Base-by-base conservation (phyloP, 2,113 vertebrate species). In the Oplegnathus fasciatus region DNA sequence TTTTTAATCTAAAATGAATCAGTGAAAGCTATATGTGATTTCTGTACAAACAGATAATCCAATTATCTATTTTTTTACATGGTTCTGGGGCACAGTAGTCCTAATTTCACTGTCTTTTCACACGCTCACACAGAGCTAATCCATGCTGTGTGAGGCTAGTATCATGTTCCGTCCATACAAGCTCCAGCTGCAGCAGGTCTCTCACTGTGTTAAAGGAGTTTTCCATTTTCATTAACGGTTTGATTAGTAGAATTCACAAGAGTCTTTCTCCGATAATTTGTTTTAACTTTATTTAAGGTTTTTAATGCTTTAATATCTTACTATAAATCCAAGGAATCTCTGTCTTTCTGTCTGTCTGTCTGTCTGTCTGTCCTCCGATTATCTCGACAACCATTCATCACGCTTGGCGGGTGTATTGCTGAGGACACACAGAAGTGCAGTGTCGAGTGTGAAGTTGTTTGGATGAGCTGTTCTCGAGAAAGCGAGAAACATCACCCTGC, bases 21-120 rank as follows among this genome's bases (percentile, higher is more conserved):
- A 55, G 64, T 80, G 10, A 72, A 84, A 78, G 32, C 34, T 71
- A 3, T 30, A 17, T 54, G 34, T 34, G 62, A 76, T 80, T 73
- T 50, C 26, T 78, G 2, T 79, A 46, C 60, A 24, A 73, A 48
- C 20, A 17, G 37, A 50, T 68, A 1, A 26, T 75, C 0, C 5
- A 67, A 9, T 24, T 65, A 1, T n/a, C 3, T 42, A 3, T 67
- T 44, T 13, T 22, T 73, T 40, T 3, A 20, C 55, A 15, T 24
- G 28, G 8, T 17, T 9, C 55, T 74, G 26, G 6, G 28, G 9
- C 4, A 9, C 3, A 30, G 46, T 28, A 20, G 44, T 48, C 6
- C 44, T 52, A 22, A 37, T 60, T 13, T 55, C 24, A 46, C n/a
- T 62, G 6, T 14, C 10, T 62, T 37, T 61, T 52, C 14, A 48